Evolutionary conservation across 2,113 vertebrate species (phyloP).

Genomic region (Rhinoderma darwinii): DNA sequence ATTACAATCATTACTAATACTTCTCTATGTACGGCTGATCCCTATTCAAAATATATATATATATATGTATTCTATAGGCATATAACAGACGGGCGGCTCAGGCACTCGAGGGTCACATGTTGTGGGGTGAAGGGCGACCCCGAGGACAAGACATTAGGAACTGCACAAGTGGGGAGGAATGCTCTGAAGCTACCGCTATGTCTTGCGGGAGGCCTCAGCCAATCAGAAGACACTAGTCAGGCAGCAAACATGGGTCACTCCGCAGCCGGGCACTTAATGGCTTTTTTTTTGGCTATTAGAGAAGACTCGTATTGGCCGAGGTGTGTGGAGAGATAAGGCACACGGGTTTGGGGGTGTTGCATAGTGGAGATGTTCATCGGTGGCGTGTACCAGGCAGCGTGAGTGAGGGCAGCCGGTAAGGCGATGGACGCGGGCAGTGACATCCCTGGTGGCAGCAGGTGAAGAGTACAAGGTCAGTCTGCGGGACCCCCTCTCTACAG

Average conservation of each 20-base stretch:
- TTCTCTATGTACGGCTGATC: not conserved
- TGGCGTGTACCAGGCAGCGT: not conserved
- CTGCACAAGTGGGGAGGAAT: not conserved
- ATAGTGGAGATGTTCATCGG: not conserved
- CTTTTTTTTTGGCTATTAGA: not conserved
- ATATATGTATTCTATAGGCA: not conserved
- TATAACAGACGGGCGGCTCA: not conserved
- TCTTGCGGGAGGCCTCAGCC: not conserved
- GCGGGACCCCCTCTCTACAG: not conserved
- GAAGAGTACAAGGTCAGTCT: not conserved
- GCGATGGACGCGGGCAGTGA: not conserved
- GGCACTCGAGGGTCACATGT: not conserved
- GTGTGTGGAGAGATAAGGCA: not conserved
- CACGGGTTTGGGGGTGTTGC: not conserved
- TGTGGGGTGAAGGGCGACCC: too few relatives aligned
- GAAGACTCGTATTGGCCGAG: not conserved
- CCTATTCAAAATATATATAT: conserved; percentile 23
- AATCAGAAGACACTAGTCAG: not conserved
- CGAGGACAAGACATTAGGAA: not conserved
- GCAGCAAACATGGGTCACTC: too few relatives aligned
- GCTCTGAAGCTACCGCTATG: not conserved
- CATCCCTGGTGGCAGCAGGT: too few relatives aligned
- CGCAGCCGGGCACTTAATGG: not conserved
- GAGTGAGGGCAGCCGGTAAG: too few relatives aligned
- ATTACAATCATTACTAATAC: not conserved